Percentiles rank a stretch among this genome's conserved stretches.
Conservation (phyloP, 2,113 vertebrate species). For the Coryphaenoides rupestris region DNA sequence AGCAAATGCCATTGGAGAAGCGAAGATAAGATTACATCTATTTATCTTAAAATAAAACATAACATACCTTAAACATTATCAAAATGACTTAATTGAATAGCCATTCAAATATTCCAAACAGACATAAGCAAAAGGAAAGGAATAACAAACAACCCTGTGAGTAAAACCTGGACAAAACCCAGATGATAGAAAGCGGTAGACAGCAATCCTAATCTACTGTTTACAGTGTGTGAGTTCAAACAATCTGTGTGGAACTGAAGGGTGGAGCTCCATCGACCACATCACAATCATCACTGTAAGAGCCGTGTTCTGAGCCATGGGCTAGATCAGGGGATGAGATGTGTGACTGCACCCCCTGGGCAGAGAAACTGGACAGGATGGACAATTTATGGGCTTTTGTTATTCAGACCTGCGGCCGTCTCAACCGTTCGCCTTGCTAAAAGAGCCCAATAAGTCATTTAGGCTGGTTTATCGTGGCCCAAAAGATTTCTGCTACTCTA, state of each 20-base stretch:
- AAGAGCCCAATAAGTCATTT: constrained; percentile 39
- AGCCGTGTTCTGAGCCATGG: constrained; percentile 10
- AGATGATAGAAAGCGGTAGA: not conserved
- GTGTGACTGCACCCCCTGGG: constrained; percentile 28
- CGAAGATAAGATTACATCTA: too few species aligned
- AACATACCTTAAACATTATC: too few species aligned
- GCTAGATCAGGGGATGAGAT: constrained; percentile 46
- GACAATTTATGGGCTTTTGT: constrained; percentile 21
- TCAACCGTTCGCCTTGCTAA: constrained; percentile 8
- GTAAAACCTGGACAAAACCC: too few species aligned
- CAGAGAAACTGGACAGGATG: not conserved
- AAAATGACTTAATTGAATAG: too few species aligned
- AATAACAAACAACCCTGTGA: too few species aligned
- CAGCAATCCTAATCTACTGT: constrained; percentile 32
- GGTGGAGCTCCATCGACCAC: not conserved
- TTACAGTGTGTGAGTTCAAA: constrained; percentile 20
- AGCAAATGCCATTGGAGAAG: too few species aligned
- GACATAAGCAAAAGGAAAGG: too few species aligned
- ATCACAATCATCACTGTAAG: not conserved
- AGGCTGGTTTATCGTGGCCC: constrained; percentile 34
- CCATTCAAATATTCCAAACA: too few species aligned
- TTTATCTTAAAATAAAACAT: too few species aligned
- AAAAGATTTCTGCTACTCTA: constrained; percentile 26
- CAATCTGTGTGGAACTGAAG: not conserved
- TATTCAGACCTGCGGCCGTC: constrained; percentile 37